phyloP scores from a whole-genome alignment of 2,113 vertebrate genomes.

The Phaethon lepturus region DNA sequence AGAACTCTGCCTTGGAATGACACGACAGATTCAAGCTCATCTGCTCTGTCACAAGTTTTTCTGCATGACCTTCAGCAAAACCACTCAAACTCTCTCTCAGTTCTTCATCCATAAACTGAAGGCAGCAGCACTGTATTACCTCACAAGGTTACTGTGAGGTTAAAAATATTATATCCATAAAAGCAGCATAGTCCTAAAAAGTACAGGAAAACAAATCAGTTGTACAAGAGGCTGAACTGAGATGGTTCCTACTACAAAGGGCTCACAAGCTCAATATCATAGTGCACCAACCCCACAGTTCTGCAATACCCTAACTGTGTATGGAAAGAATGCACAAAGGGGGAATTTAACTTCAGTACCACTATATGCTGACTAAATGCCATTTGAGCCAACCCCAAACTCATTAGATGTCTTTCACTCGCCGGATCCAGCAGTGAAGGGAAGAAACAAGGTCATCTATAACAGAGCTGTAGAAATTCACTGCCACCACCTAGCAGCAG shows the following conservation, averaged over 20 bases:
- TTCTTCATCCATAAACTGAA: neutral
- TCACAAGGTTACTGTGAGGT: neutral
- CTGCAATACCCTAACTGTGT: neutral
- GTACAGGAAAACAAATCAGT: neutral
- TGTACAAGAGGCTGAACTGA: neutral
- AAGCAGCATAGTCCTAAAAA: neutral
- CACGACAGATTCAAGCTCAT: neutral
- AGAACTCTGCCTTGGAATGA: neutral
- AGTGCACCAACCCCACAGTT: neutral
- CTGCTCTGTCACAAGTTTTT: neutral
- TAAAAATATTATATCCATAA: neutral
- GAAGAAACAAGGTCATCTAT: neutral
- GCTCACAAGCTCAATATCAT: neutral
- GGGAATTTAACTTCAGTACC: neutral
- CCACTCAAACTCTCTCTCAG: neutral
- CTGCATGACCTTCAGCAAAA: neutral
- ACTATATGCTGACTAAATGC: neutral
- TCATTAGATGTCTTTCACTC: neutral
- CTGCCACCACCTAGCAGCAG: neutral
- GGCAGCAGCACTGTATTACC: neutral
- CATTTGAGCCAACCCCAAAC: neutral
- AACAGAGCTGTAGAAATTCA: neutral
- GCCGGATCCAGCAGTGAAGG: neutral
- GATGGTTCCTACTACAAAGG: neutral
- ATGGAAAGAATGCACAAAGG: neutral